Percentiles rank a stretch among this genome's conserved stretches.
Evolutionary conservation across 2,888 invertebrate genomes (phyloP).

Genomic region (Dryococelus australis): DNA sequence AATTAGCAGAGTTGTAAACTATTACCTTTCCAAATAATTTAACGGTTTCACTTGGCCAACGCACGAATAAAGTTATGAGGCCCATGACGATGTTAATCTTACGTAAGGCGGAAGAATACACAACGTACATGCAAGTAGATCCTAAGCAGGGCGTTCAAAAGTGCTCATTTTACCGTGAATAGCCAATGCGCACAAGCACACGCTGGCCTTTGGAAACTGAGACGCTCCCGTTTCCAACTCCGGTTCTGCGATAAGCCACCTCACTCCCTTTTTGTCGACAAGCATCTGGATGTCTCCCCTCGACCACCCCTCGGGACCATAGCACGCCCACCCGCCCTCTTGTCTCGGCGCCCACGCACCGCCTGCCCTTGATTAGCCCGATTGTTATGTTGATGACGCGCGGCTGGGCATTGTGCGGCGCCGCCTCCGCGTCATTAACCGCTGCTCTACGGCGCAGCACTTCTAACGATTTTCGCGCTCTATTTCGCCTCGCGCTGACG

Average conservation of each 20-base stretch:
- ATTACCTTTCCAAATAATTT: no score
- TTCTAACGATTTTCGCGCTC: neutral
- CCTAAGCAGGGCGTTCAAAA: no score
- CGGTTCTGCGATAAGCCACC: neutral
- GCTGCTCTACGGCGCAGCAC: neutral
- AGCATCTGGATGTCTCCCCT: no score
- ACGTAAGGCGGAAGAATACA: no score
- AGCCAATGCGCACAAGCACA: neutral
- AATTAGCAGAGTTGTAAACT: no score
- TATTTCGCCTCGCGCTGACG: neutral
- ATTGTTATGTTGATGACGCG: slow-evolving; percentile 37
- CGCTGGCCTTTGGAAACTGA: neutral
- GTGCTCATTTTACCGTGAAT: no score
- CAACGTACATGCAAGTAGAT: no score
- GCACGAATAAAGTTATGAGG: no score
- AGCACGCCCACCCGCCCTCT: no score
- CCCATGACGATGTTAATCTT: no score
- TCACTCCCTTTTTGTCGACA: neutral
- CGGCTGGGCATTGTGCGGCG: neutral
- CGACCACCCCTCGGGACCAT: no score
- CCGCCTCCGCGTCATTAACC: neutral
- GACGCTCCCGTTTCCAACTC: neutral
- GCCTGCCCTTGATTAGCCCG: slow-evolving; percentile 35
- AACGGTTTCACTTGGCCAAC: no score
- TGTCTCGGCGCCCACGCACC: neutral